Evolutionary conservation across 2,888 invertebrate species (phyloP), one percentile per base, ranked within the genome.

Genomic region (Tachina fera): DNA sequence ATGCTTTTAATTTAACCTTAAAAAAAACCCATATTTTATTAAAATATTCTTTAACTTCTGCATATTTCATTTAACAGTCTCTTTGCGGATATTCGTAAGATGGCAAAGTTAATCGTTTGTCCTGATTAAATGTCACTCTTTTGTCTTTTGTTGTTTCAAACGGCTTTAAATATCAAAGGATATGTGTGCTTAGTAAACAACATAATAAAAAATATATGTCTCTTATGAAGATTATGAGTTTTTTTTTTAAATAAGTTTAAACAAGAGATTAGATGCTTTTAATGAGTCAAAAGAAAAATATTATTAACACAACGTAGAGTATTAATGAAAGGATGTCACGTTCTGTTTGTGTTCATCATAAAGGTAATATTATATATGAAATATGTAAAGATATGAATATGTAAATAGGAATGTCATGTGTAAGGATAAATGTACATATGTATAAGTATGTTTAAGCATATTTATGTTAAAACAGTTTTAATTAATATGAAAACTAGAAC

Each of bases 151-250:
- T 70, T 58, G 9, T 56, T 16, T 75, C 74, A 60, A 79, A 83
- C 49, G 76, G 67, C 83, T 83, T 86, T 83, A 83, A 72, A 86
- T 84, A 81, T 87, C 86, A 87, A 87, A 87, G 86, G 86, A 87
- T 81, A 75, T 75, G 77, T 81, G 74, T 70, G 80, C 75, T 74
- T 84, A 81, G 84, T 78, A 81, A 81, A 84, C 83, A 83, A 51
- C 41, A 67, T 47, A 51, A 56, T 51, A 56, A 65, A 53, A 65
- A 41, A 51, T 70, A 53, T 61, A 75, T 60, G 65, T 79, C 78
- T 82, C 65, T 70, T 61, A 60, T 70, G n/a, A 53, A 70, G 70
- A 65, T 71, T 63, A 82, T 82, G 49, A 76, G 39, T 53, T 14
- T 56, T 43, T 61, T 61, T 60, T 49, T 53, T 65, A 67, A 79